Percentiles rank a stretch among this genome's conserved stretches.
Conservation (phyloP, 1,140 invertebrate genomes). For the Dendrolimus punctatus region DNA sequence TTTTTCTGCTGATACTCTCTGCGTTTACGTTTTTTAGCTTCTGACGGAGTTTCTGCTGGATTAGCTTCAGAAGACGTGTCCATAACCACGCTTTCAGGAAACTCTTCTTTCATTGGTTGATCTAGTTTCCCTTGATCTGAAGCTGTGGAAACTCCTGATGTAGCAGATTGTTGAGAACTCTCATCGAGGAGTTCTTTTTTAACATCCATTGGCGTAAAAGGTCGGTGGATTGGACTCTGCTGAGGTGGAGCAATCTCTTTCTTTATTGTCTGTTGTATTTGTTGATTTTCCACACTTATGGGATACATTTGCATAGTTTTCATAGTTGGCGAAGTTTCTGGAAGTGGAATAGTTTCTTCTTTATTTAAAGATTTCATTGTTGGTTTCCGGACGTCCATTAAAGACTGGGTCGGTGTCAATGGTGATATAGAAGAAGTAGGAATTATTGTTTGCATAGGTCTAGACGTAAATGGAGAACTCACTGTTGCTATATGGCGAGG, state of each 20-base stretch:
- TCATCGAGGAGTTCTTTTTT: conserved; percentile 76
- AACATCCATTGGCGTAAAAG: conserved; percentile 70
- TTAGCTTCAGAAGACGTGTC: conserved; percentile 51
- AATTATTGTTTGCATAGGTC: conserved; percentile 47
- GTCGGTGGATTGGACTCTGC: conserved; percentile 67
- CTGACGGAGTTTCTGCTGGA: conserved; percentile 74
- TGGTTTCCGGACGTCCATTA: conserved; percentile 66
- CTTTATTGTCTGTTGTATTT: conserved; percentile 62
- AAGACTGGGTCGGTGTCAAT: conserved; percentile 58
- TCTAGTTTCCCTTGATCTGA: conserved; percentile 74
- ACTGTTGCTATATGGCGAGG: conserved; percentile 60
- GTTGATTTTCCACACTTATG: conserved; percentile 47
- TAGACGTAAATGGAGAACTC: conserved; percentile 52
- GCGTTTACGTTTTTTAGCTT: conserved; percentile 85
- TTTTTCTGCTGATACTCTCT: conserved; percentile 90
- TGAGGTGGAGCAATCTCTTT: conserved; percentile 70
- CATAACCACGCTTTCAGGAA: conserved; percentile 57
- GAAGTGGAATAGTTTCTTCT: conserved; percentile 57
- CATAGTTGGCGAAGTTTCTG: conserved; percentile 59
- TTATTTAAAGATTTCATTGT: conserved; percentile 54
- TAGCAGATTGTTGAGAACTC: conserved; percentile 73
- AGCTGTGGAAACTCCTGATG: conserved; percentile 69
- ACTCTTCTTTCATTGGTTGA: conserved; percentile 73
- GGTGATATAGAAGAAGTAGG: conserved; percentile 53
- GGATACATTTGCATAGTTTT: conserved; percentile 55